phyloP scores from a whole-genome alignment of 2,113 vertebrate species.

The Gallinago undulata region DNA sequence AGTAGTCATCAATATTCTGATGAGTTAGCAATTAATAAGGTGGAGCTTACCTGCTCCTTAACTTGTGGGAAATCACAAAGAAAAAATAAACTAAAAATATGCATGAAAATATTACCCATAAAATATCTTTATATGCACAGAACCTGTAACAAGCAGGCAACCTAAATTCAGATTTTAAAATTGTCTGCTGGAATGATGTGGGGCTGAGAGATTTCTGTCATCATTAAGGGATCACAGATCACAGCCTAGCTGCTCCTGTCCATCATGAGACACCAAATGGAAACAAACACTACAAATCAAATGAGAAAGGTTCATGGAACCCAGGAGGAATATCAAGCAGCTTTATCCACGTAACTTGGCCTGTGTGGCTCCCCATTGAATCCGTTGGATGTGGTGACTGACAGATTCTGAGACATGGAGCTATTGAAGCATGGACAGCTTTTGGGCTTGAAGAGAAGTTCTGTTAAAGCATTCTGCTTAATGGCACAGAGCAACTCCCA shows the following conservation, averaged over 20 bases:
- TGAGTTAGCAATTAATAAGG: background rate
- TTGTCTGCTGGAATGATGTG: background rate
- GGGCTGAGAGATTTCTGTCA: background rate
- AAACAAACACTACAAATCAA: background rate
- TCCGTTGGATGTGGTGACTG: accelerated
- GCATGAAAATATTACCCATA: background rate
- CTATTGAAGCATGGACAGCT: background rate
- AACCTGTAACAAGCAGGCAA: background rate
- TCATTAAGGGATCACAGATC: background rate
- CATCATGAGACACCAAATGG: background rate
- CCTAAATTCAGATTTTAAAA: background rate
- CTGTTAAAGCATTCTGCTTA: background rate
- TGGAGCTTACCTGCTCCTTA: background rate
- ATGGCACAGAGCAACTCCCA: background rate
- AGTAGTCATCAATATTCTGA: background rate
- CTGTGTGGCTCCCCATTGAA: background rate
- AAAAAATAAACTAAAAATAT: background rate
- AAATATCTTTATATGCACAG: background rate
- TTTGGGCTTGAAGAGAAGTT: background rate
- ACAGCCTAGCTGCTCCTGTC: accelerated
- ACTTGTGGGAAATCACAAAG: background rate
- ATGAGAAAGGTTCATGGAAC: background rate
- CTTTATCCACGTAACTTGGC: background rate
- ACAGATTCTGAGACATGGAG: background rate
- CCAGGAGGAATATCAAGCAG: background rate